Base-by-base conservation (phyloP, 2,888 invertebrate genomes). In the Holacanthella duospinosa region DNA sequence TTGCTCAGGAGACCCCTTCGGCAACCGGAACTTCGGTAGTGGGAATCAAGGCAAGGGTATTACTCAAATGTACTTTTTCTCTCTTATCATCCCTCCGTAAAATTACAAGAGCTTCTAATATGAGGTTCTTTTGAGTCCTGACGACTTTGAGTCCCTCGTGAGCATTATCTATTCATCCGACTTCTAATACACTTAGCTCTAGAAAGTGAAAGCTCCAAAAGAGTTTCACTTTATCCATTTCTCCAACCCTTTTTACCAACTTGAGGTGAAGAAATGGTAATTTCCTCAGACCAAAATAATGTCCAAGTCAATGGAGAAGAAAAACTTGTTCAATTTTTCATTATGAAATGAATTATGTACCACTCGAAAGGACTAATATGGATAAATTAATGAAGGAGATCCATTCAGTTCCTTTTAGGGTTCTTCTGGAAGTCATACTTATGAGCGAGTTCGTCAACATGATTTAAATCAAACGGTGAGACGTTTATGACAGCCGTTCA, bases 11-110 rank as follows among this genome's bases (percentile, higher is more conserved):
- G 67, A 67, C 43, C 67, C 67, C 54, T 67, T 67, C 62, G 65
- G 67, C 60, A 67, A 60, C 60, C 62, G 67, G 29, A 67, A 65
- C 57, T 64, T 65, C 29, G 65, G 63, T 44, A 55, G 61, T 25
- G 55, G 55, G n/a, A 48, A 48, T 48, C 48, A 48, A 48, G 48
- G 48, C 48, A 48, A 48, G 48, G 6, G 21, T 9, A n/a, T 48
- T 48, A 48, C 21, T 16, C 36, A 36, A 36, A 36, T 36, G 36
- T 36, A 36, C 36, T 36, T 36, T 36, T 16, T 36, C 6, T 6
- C 36, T 36, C 36, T 16, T 36, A n/a, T n/a, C n/a, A n/a, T n/a
- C n/a, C n/a, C n/a, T n/a, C 36, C 36, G 36, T 6, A 16, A 36
- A 36, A 6, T 36, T 36, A 36, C 16, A 36, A 36, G 16, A 36